Conservation (phyloP, 2,113 vertebrate genomes). For the Xenopus tropicalis region DNA sequence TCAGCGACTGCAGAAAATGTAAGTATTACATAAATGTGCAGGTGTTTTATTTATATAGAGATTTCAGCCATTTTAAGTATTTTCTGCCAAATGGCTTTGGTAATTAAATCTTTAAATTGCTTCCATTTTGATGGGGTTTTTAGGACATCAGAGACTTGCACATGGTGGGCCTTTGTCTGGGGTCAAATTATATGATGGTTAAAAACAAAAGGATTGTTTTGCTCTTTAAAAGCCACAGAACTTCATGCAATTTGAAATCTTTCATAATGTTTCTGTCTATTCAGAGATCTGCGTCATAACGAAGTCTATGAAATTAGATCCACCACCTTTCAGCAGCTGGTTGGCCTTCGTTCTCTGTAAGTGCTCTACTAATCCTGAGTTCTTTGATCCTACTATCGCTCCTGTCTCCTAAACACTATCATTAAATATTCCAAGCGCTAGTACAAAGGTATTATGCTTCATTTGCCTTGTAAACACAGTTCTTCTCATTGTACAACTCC, state of each 20-base stretch:
- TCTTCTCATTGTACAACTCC: not conserved
- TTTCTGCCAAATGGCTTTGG: no score
- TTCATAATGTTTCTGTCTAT: constrained; percentile 55
- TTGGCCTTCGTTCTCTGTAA: constrained; percentile 81
- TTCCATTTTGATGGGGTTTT: not conserved
- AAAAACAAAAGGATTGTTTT: constrained; percentile 35
- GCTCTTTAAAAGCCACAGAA: constrained; percentile 48
- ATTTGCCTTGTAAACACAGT: constrained; percentile 10
- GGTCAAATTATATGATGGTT: constrained; percentile 20
- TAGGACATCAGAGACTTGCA: not conserved
- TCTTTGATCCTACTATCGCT: constrained; percentile 5
- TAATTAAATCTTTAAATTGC: not conserved
- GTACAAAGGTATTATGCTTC: constrained; percentile 30
- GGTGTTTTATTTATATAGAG: not conserved
- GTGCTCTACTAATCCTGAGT: constrained; percentile 52
- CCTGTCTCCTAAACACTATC: constrained; percentile 7
- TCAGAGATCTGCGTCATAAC: constrained; percentile 87
- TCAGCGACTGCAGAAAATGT: constrained; percentile 85
- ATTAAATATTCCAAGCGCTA: constrained; percentile 47
- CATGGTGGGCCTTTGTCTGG: constrained; percentile 5
- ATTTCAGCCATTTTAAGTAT: no score
- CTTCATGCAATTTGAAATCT: constrained; percentile 11
- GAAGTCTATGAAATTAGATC: constrained; percentile 76
- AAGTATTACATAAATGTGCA: constrained; percentile 49
- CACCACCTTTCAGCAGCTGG: constrained; percentile 79